Evolutionary conservation across 2,888 invertebrate genomes (phyloP).

Genomic region (Norana najaformis): DNA sequence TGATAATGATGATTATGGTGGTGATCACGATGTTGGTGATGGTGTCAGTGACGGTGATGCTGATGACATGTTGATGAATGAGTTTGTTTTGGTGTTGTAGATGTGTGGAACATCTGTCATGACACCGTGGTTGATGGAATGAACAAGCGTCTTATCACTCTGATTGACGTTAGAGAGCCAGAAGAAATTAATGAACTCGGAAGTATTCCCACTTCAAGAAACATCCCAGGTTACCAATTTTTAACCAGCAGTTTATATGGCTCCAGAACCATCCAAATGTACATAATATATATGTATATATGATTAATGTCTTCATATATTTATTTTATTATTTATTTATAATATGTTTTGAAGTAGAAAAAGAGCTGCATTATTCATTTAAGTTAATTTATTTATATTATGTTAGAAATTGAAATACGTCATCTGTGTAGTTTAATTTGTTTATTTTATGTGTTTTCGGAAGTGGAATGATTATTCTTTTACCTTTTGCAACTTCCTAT

Average conservation of each 20-base stretch:
- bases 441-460: too few species aligned
- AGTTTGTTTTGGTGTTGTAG: not conserved
- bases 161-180: slow-evolving; percentile 31
- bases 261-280: too few species aligned
- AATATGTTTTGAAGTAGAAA: too few species aligned
- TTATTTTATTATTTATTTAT: too few species aligned
- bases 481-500: too few species aligned
- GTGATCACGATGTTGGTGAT: not conserved
- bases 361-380: too few species aligned
- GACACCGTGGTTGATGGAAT: slow-evolving; percentile 8
- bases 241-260: not conserved
- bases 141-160: not conserved
- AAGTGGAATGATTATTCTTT: too few species aligned
- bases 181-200: slow-evolving; percentile 26
- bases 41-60: too few species aligned
- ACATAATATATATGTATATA: not conserved
- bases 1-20: not conserved
- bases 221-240: slow-evolving; percentile 16
- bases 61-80: not conserved
- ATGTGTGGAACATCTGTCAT: not conserved
- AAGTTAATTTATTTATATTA: too few species aligned
- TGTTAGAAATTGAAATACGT: too few species aligned
- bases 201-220: slow-evolving; percentile 25
- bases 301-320: too few species aligned
- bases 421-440: too few species aligned